Percentiles rank a stretch among this genome's conserved stretches.
Conservation (phyloP, 2,888 invertebrate genomes). For the Synanthedon myopaeformis region DNA sequence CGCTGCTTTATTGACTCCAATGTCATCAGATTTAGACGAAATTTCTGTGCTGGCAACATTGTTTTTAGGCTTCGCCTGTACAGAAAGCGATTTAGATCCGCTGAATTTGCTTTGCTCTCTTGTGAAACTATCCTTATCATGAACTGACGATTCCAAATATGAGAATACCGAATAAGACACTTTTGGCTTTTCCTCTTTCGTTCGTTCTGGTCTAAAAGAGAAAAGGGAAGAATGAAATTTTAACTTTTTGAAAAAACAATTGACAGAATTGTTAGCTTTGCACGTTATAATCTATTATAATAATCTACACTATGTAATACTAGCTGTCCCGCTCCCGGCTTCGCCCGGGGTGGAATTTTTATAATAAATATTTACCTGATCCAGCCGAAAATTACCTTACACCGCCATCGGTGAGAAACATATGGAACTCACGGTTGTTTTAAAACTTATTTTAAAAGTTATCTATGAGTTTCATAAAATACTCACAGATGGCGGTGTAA, state of each 20-base stretch:
- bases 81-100: conserved; percentile 44
- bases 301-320: too few species aligned
- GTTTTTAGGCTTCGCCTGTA: conserved; percentile 6
- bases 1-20: background rate
- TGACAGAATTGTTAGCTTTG: background rate
- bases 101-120: conserved; percentile 56
- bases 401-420: too few species aligned
- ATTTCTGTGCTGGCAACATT: background rate
- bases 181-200: conserved; percentile 66
- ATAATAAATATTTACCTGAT: too few species aligned
- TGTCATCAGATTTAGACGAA: background rate
- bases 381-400: too few species aligned
- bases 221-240: conserved; percentile 4
- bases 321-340: too few species aligned
- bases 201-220: conserved; percentile 46
- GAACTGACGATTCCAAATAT: conserved; percentile 74
- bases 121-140: conserved; percentile 67
- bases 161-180: conserved; percentile 82
- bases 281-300: too few species aligned
- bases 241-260: background rate
- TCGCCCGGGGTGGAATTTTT: too few species aligned
- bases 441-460: too few species aligned
- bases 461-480: too few species aligned
- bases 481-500: too few species aligned
- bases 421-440: too few species aligned